Conservation (phyloP, 2,888 invertebrate genomes). For the Byasa hedistus region DNA sequence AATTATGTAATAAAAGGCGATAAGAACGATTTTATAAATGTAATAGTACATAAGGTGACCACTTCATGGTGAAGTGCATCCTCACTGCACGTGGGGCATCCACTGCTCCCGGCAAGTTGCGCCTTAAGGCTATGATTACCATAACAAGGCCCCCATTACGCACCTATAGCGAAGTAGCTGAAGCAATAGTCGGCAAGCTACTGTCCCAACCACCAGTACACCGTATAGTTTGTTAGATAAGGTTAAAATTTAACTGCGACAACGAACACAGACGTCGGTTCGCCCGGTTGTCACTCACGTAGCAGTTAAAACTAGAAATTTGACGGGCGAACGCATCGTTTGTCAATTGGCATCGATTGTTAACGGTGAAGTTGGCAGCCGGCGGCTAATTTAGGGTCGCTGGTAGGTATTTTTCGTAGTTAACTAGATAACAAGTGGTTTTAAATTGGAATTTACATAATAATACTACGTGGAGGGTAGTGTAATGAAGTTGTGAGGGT, state of each 20-base stretch:
- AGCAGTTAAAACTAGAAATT: constrained; percentile 73
- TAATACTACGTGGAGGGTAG: constrained; percentile 58
- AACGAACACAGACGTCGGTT: constrained; percentile 23
- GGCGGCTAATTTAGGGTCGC: constrained; percentile 68
- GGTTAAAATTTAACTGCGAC: constrained; percentile 31
- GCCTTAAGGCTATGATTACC: constrained; percentile 71
- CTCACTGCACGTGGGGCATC: constrained; percentile 48
- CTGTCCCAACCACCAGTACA: constrained; percentile 20
- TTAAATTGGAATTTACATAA: constrained; percentile 79
- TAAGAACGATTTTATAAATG: constrained; percentile 4
- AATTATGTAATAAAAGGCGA: too few relatives aligned
- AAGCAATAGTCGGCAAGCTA: constrained; percentile 33
- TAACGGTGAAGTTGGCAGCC: constrained; percentile 68
- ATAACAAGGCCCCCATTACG: constrained; percentile 78
- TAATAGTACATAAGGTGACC: constrained; percentile 54
- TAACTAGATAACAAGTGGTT: constrained; percentile 81
- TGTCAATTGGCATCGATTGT: constrained; percentile 79
- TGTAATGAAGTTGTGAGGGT: constrained; percentile 53
- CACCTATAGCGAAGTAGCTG: constrained; percentile 53
- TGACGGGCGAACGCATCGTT: constrained; percentile 78
- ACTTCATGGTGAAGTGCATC: constrained; percentile 49
- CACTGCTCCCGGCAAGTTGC: constrained; percentile 47
- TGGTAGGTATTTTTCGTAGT: constrained; percentile 75
- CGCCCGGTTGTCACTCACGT: constrained; percentile 53
- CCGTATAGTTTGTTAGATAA: constrained; percentile 27